A percentile compares a stretch with the other conserved stretches of the same genome.
phyloP scores from a whole-genome alignment of 2,888 invertebrate genomes.

The Rhogogaster chlorosoma region DNA sequence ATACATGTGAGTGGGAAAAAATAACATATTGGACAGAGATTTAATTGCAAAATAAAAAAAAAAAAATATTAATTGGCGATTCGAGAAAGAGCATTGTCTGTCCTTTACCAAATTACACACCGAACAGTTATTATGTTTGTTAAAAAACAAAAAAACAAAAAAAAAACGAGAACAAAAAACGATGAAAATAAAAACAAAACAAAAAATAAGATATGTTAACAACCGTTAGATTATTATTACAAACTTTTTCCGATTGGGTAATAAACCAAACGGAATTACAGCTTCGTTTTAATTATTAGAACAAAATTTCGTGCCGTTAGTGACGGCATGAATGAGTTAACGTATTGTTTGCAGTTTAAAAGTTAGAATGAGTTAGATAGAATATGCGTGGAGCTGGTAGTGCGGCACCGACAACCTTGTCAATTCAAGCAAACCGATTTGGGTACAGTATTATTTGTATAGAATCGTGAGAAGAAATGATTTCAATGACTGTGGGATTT shows the following conservation, averaged over 20 bases:
- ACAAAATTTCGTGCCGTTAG: constrained; percentile 66
- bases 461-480: not conserved
- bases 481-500: not conserved
- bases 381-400: constrained; percentile 51
- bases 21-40: not conserved
- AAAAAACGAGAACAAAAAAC: not conserved
- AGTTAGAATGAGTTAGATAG: constrained; percentile 68
- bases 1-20: constrained; percentile 52
- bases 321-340: constrained; percentile 61
- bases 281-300: constrained; percentile 37
- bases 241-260: not conserved
- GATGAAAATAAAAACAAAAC: not conserved
- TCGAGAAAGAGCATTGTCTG: not conserved
- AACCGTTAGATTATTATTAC: constrained; percentile 48
- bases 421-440: constrained; percentile 33
- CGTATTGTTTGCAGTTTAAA: constrained; percentile 60
- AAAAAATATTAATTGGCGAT: not conserved
- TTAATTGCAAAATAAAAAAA: not conserved
- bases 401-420: constrained; percentile 24
- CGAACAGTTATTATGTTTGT: constrained; percentile 29
- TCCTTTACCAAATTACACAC: constrained; percentile 20
- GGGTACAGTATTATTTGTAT: not conserved
- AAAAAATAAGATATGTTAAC: constrained; percentile 28
- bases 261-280: not conserved
- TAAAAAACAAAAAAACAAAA: not conserved